Conservation (phyloP, 2,888 invertebrate genomes). For the Electrophaes corylata region DNA sequence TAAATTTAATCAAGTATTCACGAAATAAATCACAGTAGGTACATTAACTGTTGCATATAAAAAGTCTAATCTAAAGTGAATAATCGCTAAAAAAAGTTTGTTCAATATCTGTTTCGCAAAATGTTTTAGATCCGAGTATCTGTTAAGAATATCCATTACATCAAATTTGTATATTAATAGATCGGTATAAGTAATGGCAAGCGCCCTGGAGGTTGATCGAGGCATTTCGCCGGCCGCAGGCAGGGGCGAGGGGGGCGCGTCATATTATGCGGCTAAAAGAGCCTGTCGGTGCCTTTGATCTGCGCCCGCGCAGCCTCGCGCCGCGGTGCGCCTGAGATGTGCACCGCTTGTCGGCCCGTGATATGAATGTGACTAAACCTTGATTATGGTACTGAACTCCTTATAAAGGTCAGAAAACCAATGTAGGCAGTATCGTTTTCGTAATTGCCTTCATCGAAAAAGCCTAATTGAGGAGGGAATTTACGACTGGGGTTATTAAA, state of each 20-base stretch:
- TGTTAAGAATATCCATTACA: slow-evolving; percentile 70
- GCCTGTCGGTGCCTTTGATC: slow-evolving; percentile 84
- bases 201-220: slow-evolving; percentile 72
- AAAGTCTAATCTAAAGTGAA: background rate
- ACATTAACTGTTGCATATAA: background rate
- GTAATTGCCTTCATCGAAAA: slow-evolving; percentile 55
- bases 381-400: slow-evolving; percentile 82
- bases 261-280: slow-evolving; percentile 85
- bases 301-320: slow-evolving; percentile 59
- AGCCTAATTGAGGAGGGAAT: slow-evolving; percentile 48
- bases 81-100: background rate
- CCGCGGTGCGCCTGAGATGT: slow-evolving; percentile 63
- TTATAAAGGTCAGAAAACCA: slow-evolving; percentile 75
- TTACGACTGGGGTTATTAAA: slow-evolving; percentile 49
- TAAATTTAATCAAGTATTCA: background rate
- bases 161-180: slow-evolving; percentile 82
- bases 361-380: slow-evolving; percentile 84
- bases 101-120: slow-evolving; percentile 28
- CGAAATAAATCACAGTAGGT: background rate
- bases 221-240: slow-evolving; percentile 74
- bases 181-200: slow-evolving; percentile 82
- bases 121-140: slow-evolving; percentile 56
- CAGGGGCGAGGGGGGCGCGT: slow-evolving; percentile 76
- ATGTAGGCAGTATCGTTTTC: slow-evolving; percentile 58
- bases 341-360: slow-evolving; percentile 80